A percentile compares a stretch with the other conserved stretches of the same genome.
These are phyloP conservation scores for Microcaecilia unicolor DNA, from an alignment of 2,797 vertebrate species.

Conservation along the genomic window DNA sequence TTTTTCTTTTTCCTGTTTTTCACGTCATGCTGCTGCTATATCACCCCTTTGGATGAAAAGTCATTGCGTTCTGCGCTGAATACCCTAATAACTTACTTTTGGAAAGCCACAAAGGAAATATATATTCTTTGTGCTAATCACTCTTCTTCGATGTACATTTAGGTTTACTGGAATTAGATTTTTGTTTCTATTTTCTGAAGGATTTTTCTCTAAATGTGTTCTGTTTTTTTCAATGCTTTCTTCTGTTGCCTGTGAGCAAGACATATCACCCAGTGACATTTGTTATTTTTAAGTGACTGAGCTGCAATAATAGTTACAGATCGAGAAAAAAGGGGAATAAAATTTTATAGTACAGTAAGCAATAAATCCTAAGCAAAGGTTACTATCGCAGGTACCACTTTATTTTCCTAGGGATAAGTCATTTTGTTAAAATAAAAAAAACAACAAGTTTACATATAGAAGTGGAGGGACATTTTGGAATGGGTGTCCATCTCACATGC, in stretches of 20 bases:
- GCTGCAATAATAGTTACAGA: not conserved
- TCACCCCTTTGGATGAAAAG: not conserved
- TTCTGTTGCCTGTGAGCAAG: no score
- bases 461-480: no score
- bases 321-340: not conserved
- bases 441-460: no score
- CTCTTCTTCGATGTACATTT: no score
- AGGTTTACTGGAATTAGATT: not conserved
- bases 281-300: not conserved
- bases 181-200: no score
- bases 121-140: not conserved
- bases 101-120: no score
- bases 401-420: not conserved
- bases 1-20: not conserved
- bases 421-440: not conserved
- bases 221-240: not conserved
- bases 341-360: not conserved
- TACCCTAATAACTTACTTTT: not conserved
- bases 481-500: no score
- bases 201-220: not conserved
- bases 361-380: not conserved
- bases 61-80: no score
- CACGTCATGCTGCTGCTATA: not conserved
- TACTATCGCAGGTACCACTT: not conserved
- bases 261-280: not conserved